A percentile compares a stretch with the other conserved stretches of the same genome.
Conservation (phyloP, 2,113 vertebrate species). For the Ailuropoda melanoleuca region DNA sequence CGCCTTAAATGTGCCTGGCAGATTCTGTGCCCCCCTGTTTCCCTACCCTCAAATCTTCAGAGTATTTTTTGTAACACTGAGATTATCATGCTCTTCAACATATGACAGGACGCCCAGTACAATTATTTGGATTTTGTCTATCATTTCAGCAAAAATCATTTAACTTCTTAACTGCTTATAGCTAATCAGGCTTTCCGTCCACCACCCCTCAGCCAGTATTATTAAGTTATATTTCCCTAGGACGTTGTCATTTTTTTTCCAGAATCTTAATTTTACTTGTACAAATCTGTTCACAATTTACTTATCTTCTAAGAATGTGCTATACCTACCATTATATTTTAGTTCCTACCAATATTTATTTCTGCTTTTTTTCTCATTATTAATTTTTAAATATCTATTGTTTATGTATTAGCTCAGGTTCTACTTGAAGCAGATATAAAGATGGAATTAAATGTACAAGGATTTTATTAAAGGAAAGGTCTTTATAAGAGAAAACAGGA, state of each 20-base stretch:
- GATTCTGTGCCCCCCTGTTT: background rate
- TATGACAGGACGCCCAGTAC: background rate
- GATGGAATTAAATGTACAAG: background rate
- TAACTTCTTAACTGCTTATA: background rate
- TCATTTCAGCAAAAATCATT: background rate
- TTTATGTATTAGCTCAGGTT: background rate
- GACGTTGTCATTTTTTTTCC: background rate
- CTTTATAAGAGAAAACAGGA: background rate
- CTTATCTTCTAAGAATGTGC: background rate
- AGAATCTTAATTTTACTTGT: slow-evolving; percentile 4
- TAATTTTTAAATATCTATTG: background rate
- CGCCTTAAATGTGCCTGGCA: background rate
- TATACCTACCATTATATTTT: background rate
- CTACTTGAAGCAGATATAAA: background rate
- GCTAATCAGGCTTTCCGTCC: background rate
- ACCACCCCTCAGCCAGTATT: background rate
- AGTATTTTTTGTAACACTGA: background rate
- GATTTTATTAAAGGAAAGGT: background rate
- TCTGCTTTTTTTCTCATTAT: background rate
- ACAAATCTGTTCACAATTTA: background rate
- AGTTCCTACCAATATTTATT: background rate
- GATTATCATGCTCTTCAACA: background rate
- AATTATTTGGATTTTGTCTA: background rate
- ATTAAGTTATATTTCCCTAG: background rate
- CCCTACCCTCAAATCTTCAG: background rate